These are phyloP conservation scores for Clarias magur DNA, from an alignment of 2,113 vertebrate species.

Conservation along the genomic window DNA sequence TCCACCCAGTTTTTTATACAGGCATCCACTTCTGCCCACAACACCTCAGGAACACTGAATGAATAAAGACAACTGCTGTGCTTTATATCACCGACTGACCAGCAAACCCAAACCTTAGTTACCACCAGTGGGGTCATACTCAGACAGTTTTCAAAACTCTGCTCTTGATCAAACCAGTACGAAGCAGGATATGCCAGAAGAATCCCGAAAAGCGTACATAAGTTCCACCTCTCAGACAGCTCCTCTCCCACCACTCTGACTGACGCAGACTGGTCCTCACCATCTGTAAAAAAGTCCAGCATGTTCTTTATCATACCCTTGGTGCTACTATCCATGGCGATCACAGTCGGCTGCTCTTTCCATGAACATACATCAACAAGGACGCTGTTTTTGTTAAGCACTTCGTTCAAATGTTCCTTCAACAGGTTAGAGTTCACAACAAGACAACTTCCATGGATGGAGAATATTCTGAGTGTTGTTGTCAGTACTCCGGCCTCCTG, in stretches of 20 bases:
- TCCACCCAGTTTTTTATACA: constrained; percentile 73
- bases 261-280: constrained; percentile 55
- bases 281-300: constrained; percentile 64
- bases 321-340: constrained; percentile 53
- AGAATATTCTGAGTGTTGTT: constrained; percentile 70
- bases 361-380: constrained; percentile 76
- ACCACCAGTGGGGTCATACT: constrained; percentile 80
- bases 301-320: constrained; percentile 62
- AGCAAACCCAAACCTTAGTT: constrained; percentile 72
- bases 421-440: constrained; percentile 69
- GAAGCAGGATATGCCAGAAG: constrained; percentile 85
- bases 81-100: constrained; percentile 58
- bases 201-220: constrained; percentile 85
- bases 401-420: constrained; percentile 63
- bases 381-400: constrained; percentile 48
- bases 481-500: constrained; percentile 68
- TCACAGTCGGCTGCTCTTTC: constrained; percentile 66
- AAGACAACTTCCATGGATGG: constrained; percentile 69
- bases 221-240: constrained; percentile 75
- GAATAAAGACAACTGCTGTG: constrained; percentile 79
- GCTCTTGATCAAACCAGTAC: constrained; percentile 78
- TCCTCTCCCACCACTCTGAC: constrained; percentile 55
- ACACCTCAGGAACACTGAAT: constrained; percentile 84
- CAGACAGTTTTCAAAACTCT: constrained; percentile 81
- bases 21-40: constrained; percentile 64